These are phyloP conservation scores for Astyanax mexicanus DNA, from an alignment of 2,797 vertebrate species.

Conservation along the genomic window DNA sequence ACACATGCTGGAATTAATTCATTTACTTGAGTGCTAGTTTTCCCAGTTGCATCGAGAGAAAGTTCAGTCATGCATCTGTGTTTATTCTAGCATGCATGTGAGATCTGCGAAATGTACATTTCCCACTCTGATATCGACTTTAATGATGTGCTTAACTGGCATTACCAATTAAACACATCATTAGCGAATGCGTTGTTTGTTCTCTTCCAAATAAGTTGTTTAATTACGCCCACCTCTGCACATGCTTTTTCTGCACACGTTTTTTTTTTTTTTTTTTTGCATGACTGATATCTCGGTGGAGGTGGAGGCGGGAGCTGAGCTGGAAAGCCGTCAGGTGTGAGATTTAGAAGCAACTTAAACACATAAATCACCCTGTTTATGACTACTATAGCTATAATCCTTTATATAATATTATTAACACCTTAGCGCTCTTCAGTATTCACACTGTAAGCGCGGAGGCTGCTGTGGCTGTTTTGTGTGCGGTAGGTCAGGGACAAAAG, in stretches of 20 bases:
- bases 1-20: too few relatives aligned
- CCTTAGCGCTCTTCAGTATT: constrained; percentile 20
- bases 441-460: constrained; percentile 23
- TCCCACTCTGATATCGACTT: constrained; percentile 32
- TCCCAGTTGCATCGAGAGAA: constrained; percentile 17
- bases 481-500: not conserved
- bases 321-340: not conserved
- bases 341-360: constrained; percentile 1
- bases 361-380: constrained; percentile 16
- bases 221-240: constrained; percentile 28
- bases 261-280: not conserved
- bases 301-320: constrained; percentile 14
- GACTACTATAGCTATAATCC: not conserved
- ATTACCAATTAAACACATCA: constrained; percentile 38
- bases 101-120: constrained; percentile 42
- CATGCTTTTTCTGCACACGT: too few relatives aligned
- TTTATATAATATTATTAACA: not conserved
- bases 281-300: constrained; percentile 1
- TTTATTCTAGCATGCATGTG: constrained; percentile 34
- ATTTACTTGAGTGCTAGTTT: not conserved
- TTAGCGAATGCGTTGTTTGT: constrained; percentile 51
- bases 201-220: constrained; percentile 39
- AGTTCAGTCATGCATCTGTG: constrained; percentile 14
- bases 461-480: constrained; percentile 3
- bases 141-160: constrained; percentile 47